Evolutionary conservation across 2,113 vertebrate species (phyloP).

Genomic region (Trinectes maculatus): DNA sequence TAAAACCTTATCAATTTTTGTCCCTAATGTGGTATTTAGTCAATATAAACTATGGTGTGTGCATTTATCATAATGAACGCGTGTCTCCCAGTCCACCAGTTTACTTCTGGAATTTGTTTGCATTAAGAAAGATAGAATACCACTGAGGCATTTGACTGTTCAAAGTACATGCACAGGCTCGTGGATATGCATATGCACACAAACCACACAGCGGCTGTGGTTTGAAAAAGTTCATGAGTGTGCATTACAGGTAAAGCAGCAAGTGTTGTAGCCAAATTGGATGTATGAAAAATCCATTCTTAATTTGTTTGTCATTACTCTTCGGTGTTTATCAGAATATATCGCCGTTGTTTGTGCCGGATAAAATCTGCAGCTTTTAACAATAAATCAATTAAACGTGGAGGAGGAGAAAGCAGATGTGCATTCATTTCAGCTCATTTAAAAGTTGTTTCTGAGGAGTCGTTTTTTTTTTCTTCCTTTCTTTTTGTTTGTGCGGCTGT

Average conservation of each 20-base stretch:
- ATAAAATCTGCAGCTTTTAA: conserved; percentile 17
- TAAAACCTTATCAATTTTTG: not conserved
- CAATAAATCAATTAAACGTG: conserved; percentile 20
- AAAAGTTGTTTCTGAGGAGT: conserved; percentile 18
- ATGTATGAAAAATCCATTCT: not conserved
- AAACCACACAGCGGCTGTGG: not conserved
- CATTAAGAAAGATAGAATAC: no score
- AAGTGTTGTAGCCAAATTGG: not conserved
- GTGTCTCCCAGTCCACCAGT: no score
- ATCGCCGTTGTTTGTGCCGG: not conserved
- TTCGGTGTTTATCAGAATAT: conserved; percentile 11
- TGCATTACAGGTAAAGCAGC: not conserved
- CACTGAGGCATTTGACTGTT: not conserved
- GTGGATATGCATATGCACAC: not conserved
- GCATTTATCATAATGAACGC: not conserved
- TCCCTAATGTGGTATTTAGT: not conserved
- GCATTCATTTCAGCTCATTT: conserved; percentile 38
- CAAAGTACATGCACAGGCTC: not conserved
- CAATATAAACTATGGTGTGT: not conserved
- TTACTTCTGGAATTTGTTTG: no score
- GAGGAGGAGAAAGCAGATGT: conserved; percentile 20
- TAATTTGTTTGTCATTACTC: conserved; percentile 1
- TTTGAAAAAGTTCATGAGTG: not conserved
- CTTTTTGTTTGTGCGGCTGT: not conserved
- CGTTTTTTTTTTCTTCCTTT: not conserved